These are phyloP conservation scores for Poeciliopsis presidionis DNA, from an alignment of 2,797 vertebrate species.

Conservation along the genomic window DNA sequence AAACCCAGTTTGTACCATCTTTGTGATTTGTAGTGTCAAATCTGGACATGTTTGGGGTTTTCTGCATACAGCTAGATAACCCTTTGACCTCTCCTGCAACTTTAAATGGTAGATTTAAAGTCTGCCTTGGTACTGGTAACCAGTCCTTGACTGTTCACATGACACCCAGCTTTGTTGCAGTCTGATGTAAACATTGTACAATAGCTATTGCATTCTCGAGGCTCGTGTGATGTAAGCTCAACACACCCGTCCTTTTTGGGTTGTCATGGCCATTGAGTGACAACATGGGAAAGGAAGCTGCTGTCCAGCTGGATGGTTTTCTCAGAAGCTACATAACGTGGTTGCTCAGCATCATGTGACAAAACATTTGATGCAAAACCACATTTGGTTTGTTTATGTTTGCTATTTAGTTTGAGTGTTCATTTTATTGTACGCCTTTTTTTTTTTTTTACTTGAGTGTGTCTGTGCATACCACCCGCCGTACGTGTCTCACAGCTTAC, in stretches of 20 bases:
- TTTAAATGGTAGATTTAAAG: background rate
- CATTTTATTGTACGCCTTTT: background rate
- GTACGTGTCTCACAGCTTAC: constrained; percentile 12
- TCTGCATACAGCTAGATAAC: background rate
- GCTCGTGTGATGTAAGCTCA: background rate
- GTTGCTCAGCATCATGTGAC: constrained; percentile 2
- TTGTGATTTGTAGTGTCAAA: background rate
- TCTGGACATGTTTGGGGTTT: too few species aligned
- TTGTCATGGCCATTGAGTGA: background rate
- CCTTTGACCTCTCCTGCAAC: background rate
- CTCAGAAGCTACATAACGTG: constrained; percentile 1
- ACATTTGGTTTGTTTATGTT: background rate
- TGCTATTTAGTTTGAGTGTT: background rate
- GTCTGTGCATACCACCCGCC: background rate
- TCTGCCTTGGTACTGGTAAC: background rate
- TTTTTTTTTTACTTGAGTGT: background rate
- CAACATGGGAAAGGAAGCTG: background rate
- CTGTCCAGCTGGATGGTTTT: background rate
- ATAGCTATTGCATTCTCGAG: background rate
- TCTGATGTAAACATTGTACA: background rate
- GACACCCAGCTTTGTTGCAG: background rate
- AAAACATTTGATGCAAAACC: background rate
- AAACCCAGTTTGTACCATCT: background rate
- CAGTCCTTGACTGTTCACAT: too few species aligned
- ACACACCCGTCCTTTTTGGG: background rate